Conservation (phyloP, 2,888 invertebrate species). For the Drosophila hawaiiensis region DNA sequence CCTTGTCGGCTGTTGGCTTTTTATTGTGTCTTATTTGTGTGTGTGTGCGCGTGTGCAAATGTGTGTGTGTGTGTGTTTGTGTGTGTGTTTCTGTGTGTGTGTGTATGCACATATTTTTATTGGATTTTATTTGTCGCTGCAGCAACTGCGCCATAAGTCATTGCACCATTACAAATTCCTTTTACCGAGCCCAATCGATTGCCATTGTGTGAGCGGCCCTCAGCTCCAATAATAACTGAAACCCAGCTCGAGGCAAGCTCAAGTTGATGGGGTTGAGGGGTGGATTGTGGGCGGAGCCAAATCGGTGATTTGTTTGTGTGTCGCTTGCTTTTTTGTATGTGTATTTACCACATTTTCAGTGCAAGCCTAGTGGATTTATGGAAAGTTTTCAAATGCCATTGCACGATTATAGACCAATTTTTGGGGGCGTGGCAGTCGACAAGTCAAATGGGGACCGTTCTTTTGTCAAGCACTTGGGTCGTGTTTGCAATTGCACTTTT, state of each 20-base stretch:
- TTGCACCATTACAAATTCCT: constrained; percentile 77
- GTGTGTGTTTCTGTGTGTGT: constrained; percentile 7
- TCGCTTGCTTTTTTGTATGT: constrained; percentile 52
- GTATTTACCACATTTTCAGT: constrained; percentile 41
- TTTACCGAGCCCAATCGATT: constrained; percentile 68
- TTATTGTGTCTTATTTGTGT: constrained; percentile 10
- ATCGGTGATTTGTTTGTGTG: constrained; percentile 28
- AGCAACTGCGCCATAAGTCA: constrained; percentile 69
- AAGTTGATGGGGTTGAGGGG: constrained; percentile 9
- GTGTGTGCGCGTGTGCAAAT: neutral
- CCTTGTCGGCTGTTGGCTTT: constrained; percentile 7
- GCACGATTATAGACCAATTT: constrained; percentile 40
- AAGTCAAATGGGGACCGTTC: neutral
- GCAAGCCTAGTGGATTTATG: constrained; percentile 72
- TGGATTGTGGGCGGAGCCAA: neutral
- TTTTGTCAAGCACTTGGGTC: constrained; percentile 4
- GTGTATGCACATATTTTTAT: constrained; percentile 49
- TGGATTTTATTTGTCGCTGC: constrained; percentile 62
- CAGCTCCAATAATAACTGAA: constrained; percentile 9
- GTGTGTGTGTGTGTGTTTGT: constrained; percentile 5
- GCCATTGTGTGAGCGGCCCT: constrained; percentile 51
- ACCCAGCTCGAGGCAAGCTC: constrained; percentile 21
- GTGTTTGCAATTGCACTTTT: constrained; percentile 54
- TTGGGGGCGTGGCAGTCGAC: constrained; percentile 26
- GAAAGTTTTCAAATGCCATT: constrained; percentile 57